Evolutionary conservation across 2,113 vertebrate genomes (phyloP), one percentile per base, ranked within the genome.

Genomic region (Telmatochromis sp.): DNA sequence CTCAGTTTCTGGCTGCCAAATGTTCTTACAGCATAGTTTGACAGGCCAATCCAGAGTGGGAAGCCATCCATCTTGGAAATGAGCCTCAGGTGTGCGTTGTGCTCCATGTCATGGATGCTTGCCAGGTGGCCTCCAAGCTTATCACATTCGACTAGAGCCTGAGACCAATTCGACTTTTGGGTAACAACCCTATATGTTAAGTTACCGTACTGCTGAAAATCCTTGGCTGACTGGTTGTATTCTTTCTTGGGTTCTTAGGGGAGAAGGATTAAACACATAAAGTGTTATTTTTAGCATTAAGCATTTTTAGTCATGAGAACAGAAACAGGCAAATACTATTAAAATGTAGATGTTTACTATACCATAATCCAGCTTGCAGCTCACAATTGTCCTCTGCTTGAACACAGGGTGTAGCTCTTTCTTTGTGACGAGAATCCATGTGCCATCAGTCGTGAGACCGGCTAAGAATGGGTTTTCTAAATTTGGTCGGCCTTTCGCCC

Each of bases 281-380:
- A 4, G 23, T 11, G 12, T 40, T 3, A 54, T 84, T 31, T 86
- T 54, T 19, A n/a, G 15, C 11, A 35, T 50, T 3, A 40, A 14
- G 51, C 7, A 21, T 21, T 51, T 75, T 21, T 51, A 68, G 45
- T 11, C 7, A 10, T 4, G 3, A 37, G 60, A 37, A 68, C 58
- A 45, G 13, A 73, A 45, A 26, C 42, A n/a, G 19, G 7, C 1
- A 17, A 40, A 13, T 4, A 33, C 6, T 17, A 78, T 13, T 68
- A 68, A 21, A 68, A 68, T 37, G 33, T 37, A 37, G 63, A 68
- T 21, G 19, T 42, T 0, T 86, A 71, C 11, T 21, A 33, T n/a
- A 99, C 98, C 98, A 9, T 96, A 94, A 93, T 99, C 98, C 1
- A 99, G 96, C 95, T 99, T 99, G 95, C 98, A 99, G 93, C 96